These are phyloP conservation scores for Pseudolaguvia tuberculata DNA, from an alignment of 2,113 vertebrate species.

Conservation along the genomic window DNA sequence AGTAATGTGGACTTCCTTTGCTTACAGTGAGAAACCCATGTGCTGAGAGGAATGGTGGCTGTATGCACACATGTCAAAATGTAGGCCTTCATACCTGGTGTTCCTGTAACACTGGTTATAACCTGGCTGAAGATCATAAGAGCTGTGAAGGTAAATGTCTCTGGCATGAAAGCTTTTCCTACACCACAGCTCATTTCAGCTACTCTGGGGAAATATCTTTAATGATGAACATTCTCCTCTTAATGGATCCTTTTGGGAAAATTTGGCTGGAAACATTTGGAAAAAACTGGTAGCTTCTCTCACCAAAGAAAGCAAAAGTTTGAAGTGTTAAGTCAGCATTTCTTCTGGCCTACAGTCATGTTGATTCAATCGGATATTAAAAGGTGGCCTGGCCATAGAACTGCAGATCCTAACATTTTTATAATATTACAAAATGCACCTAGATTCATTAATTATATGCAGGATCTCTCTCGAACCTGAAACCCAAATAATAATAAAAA, in stretches of 20 bases:
- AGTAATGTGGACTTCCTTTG: conserved; percentile 16
- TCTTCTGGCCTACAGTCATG: background rate
- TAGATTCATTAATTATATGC: too few relatives aligned
- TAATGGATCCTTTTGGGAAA: conserved; percentile 17
- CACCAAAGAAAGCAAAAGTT: background rate
- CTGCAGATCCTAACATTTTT: background rate
- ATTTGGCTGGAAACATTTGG: conserved; percentile 29
- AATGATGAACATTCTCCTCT: conserved; percentile 23
- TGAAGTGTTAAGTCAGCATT: background rate
- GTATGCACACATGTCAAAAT: conserved; percentile 68
- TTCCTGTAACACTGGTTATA: conserved; percentile 69
- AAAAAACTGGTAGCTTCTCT: background rate
- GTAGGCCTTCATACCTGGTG: conserved; percentile 59
- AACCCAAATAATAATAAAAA: too few relatives aligned
- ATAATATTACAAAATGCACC: too few relatives aligned
- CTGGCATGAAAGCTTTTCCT: conserved; percentile 10
- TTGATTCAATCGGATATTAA: conserved; percentile 2
- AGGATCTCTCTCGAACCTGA: too few relatives aligned
- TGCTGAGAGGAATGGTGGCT: conserved; percentile 68
- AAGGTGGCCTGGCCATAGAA: background rate
- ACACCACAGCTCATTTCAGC: conserved; percentile 6
- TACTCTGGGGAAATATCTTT: conserved; percentile 25
- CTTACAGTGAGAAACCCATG: conserved; percentile 71
- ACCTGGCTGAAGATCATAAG: conserved; percentile 60
- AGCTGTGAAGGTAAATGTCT: conserved; percentile 69